Conservation (phyloP, 2,113 vertebrate genomes). For the Lepus europaeus region DNA sequence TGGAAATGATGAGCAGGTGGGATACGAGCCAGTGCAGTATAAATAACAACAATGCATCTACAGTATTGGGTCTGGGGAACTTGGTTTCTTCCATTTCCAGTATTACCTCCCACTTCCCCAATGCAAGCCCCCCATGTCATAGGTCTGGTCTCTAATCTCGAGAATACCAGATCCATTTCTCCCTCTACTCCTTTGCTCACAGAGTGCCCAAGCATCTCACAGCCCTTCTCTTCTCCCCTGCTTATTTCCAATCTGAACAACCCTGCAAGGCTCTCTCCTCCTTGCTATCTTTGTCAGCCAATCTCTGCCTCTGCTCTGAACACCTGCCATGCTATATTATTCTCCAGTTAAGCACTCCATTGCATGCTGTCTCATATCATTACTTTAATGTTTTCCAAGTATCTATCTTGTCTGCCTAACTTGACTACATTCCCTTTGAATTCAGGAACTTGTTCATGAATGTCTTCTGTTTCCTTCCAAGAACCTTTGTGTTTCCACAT, state of each 20-base stretch:
- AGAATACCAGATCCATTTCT: background rate
- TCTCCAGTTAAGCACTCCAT: background rate
- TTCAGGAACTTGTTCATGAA: background rate
- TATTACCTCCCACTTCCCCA: background rate
- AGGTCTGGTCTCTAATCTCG: background rate
- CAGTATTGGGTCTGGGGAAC: background rate
- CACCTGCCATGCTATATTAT: background rate
- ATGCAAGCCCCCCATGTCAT: background rate
- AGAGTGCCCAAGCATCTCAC: background rate
- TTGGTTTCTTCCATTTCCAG: background rate
- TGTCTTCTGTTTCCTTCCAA: background rate
- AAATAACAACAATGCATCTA: background rate
- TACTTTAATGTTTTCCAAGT: constrained; percentile 40
- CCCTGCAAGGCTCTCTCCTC: background rate
- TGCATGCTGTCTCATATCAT: background rate
- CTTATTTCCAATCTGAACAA: background rate
- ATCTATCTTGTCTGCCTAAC: background rate
- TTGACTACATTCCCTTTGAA: background rate
- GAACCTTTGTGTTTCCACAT: background rate
- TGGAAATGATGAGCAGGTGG: background rate
- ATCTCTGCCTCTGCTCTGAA: background rate
- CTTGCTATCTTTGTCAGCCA: background rate
- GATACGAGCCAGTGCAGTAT: background rate
- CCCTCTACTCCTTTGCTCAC: background rate
- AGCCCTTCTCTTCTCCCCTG: background rate